A percentile compares a stretch with the other conserved stretches of the same genome.
Conservation (phyloP, 2,888 invertebrate genomes). For the Mythimna vitellina region DNA sequence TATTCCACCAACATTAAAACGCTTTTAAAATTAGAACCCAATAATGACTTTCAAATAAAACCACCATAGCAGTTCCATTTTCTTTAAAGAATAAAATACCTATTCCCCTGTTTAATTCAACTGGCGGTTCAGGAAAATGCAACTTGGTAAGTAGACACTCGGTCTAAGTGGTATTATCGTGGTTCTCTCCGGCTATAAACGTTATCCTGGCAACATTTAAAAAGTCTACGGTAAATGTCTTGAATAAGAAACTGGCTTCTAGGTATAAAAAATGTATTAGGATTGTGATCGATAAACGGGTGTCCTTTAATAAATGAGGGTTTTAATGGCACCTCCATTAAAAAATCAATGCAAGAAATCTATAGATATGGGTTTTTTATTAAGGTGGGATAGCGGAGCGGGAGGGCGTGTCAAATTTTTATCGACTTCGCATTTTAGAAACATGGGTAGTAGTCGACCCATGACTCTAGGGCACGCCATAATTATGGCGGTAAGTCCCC, state of each 20-base stretch:
- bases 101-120: slow-evolving; percentile 55
- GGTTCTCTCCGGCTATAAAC: slow-evolving; percentile 52
- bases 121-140: slow-evolving; percentile 60
- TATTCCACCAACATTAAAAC: slow-evolving; percentile 3
- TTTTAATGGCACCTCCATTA: too few relatives aligned
- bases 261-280: slow-evolving; percentile 41
- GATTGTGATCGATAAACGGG: slow-evolving; percentile 21
- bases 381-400: too few relatives aligned
- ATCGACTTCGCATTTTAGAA: background rate
- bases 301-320: slow-evolving; percentile 6
- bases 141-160: slow-evolving; percentile 64
- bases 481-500: too few relatives aligned
- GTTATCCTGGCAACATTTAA: slow-evolving; percentile 62
- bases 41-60: slow-evolving; percentile 17
- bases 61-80: slow-evolving; percentile 21
- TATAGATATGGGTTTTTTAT: too few relatives aligned
- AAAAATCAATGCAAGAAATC: too few relatives aligned
- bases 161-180: slow-evolving; percentile 64
- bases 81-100: slow-evolving; percentile 41
- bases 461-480: too few relatives aligned
- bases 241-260: slow-evolving; percentile 49
- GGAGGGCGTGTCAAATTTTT: background rate
- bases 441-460: too few relatives aligned
- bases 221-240: slow-evolving; percentile 56
- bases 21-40: slow-evolving; percentile 1